phyloP scores from a whole-genome alignment of 2,113 vertebrate species.

The Urocitellus parryii region DNA sequence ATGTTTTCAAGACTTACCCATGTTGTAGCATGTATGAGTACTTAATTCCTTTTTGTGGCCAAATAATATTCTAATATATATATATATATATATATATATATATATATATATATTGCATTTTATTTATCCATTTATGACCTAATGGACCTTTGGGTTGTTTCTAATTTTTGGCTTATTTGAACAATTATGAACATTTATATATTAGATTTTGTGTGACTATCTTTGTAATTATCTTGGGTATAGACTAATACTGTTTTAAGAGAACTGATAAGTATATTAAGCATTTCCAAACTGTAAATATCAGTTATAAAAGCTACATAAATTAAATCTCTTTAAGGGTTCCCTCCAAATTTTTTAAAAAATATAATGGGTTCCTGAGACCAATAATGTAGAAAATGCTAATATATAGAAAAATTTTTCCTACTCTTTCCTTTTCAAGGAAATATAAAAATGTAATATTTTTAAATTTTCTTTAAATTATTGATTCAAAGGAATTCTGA shows the following conservation, averaged over 20 bases:
- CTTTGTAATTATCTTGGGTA: not conserved
- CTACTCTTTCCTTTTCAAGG: not conserved
- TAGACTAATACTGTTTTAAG: not conserved
- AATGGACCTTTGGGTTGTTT: not conserved
- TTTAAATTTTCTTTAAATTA: slow-evolving; percentile 25
- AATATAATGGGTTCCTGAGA: not conserved
- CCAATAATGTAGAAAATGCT: not conserved
- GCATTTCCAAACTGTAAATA: slow-evolving; percentile 42
- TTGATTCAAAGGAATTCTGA: slow-evolving; percentile 4
- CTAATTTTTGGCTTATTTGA: not conserved
- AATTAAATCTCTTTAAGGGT: not conserved
- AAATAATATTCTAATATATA: not conserved
- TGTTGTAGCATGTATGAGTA: not conserved
- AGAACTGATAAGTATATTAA: slow-evolving; percentile 28
- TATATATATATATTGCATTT: not conserved
- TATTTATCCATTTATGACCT: not conserved
- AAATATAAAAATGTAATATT: slow-evolving; percentile 51
- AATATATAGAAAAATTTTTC: not conserved
- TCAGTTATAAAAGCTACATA: slow-evolving; percentile 26
- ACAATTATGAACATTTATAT: not conserved
- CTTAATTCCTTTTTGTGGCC: not conserved
- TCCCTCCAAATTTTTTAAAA: not conserved
- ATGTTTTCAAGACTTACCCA: not conserved
- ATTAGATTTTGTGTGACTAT: not conserved
- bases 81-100: too few species aligned